These are phyloP conservation scores for Atlantisia rogersi DNA, from an alignment of 2,113 vertebrate species.

Conservation along the genomic window DNA sequence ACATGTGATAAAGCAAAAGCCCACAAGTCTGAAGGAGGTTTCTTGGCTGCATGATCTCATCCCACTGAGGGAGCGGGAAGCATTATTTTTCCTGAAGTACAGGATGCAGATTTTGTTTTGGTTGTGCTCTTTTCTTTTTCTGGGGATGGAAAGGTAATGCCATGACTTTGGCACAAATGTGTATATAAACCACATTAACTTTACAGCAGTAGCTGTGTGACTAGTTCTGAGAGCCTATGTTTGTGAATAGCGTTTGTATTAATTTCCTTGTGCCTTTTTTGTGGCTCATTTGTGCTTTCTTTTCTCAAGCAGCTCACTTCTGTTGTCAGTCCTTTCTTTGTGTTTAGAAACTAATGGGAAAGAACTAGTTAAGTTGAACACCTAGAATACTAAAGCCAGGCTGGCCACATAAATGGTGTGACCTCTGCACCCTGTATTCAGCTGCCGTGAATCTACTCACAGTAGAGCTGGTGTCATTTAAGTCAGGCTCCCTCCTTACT, in stretches of 20 bases:
- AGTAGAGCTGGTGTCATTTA: neutral
- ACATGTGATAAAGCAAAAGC: slow-evolving; percentile 36
- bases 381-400: neutral
- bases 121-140: slow-evolving; percentile 14
- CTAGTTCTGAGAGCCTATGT: neutral
- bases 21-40: slow-evolving; percentile 38
- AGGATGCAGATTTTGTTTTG: slow-evolving; percentile 77
- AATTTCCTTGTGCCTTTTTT: neutral
- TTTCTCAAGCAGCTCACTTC: neutral
- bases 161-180: neutral
- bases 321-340: neutral
- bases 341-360: neutral
- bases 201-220: neutral
- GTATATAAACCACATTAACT: neutral
- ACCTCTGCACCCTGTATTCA: neutral
- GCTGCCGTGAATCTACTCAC: neutral
- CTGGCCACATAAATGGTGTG: neutral
- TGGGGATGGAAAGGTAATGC: slow-evolving; percentile 43
- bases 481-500: neutral
- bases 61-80: slow-evolving; percentile 54
- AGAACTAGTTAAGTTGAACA: neutral
- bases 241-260: neutral
- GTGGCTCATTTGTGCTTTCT: neutral
- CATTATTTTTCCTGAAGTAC: slow-evolving; percentile 72
- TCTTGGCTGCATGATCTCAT: slow-evolving; percentile 65